Percentiles rank a stretch among this genome's conserved stretches.
phyloP scores from a whole-genome alignment of 1,140 invertebrate genomes.

The Lethrus apterus region DNA sequence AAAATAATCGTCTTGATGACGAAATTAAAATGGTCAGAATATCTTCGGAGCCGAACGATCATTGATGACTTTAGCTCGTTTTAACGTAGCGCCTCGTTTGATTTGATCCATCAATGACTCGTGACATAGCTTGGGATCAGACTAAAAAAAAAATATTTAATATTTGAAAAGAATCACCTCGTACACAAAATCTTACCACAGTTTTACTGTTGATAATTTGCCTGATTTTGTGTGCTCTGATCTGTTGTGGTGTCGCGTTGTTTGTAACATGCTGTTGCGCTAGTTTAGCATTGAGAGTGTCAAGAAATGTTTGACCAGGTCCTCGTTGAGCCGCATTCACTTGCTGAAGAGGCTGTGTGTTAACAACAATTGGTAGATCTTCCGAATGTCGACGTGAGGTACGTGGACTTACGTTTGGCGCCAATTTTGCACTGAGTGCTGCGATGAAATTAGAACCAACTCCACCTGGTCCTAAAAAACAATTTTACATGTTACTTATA shows the following conservation, averaged over 20 bases:
- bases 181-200: slow-evolving; percentile 50
- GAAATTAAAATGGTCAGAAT: slow-evolving; percentile 8
- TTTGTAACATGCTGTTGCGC: slow-evolving; percentile 49
- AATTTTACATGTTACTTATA: no score
- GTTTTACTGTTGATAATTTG: slow-evolving; percentile 59
- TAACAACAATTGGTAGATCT: slow-evolving; percentile 33
- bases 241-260: slow-evolving; percentile 38
- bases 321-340: slow-evolving; percentile 31
- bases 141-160: slow-evolving; percentile 40
- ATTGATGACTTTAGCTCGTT: slow-evolving; percentile 44
- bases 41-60: slow-evolving; percentile 40
- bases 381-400: slow-evolving; percentile 40
- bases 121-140: slow-evolving; percentile 62
- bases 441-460: slow-evolving; percentile 61
- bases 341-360: slow-evolving; percentile 30
- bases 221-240: slow-evolving; percentile 45
- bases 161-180: not conserved
- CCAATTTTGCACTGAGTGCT: slow-evolving; percentile 62
- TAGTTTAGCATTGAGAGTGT: slow-evolving; percentile 68
- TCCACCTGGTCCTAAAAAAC: slow-evolving; percentile 41
- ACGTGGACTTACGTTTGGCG: slow-evolving; percentile 50
- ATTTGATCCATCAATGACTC: slow-evolving; percentile 85
- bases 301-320: slow-evolving; percentile 54
- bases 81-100: slow-evolving; percentile 70
- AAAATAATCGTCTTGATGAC: not conserved